Evolutionary conservation across 2,888 invertebrate species (phyloP).

Genomic region (Notodonta ziczac): DNA sequence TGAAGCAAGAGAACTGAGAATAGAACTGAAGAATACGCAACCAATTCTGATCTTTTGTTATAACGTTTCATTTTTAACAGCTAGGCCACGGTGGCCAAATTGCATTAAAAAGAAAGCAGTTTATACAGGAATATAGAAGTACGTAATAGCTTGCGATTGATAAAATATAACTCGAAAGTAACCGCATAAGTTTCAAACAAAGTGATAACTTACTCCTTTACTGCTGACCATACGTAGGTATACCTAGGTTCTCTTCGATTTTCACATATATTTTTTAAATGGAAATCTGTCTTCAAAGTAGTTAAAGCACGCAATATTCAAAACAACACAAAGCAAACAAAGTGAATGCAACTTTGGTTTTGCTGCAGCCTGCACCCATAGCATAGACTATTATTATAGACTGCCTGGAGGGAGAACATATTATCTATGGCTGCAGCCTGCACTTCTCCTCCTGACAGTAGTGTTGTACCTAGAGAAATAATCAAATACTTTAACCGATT

Average conservation of each 20-base stretch:
- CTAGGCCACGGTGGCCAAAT: neutral
- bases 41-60: neutral
- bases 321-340: slow-evolving; percentile 44
- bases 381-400: too few species aligned
- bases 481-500: too few species aligned
- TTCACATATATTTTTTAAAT: neutral
- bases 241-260: neutral
- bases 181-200: slow-evolving; percentile 24
- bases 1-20: neutral
- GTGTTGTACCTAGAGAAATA: too few species aligned
- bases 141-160: neutral
- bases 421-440: too few species aligned
- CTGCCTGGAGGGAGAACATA: too few species aligned
- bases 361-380: too few species aligned
- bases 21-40: neutral
- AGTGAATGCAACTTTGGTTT: slow-evolving; percentile 27
- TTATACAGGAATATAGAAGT: neutral
- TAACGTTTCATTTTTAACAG: neutral
- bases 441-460: too few species aligned
- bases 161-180: slow-evolving; percentile 16
- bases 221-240: slow-evolving; percentile 20
- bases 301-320: slow-evolving; percentile 25
- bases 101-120: neutral
- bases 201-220: slow-evolving; percentile 32
- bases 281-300: neutral